These are phyloP conservation scores for Onychomys arenicola DNA, from an alignment of 2,797 vertebrate species.

Conservation along the genomic window DNA sequence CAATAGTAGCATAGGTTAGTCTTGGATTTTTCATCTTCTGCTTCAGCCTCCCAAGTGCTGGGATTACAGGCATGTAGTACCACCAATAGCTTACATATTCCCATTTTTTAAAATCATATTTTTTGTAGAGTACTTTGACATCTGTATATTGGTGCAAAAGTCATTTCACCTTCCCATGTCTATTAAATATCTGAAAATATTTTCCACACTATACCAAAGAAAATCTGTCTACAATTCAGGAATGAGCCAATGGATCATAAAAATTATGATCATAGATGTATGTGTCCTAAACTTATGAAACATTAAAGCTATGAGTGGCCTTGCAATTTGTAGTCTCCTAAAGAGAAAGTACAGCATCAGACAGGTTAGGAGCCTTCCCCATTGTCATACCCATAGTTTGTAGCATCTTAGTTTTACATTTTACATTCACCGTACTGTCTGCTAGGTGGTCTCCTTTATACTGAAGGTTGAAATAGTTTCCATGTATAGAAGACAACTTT, in stretches of 20 bases:
- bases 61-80: neutral
- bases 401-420: neutral
- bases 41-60: neutral
- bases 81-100: neutral
- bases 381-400: neutral
- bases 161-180: neutral
- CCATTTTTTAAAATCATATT: conserved; percentile 1
- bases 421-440: neutral
- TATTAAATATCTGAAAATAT: neutral
- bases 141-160: conserved; percentile 38
- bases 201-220: conserved; percentile 2
- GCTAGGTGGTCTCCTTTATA: neutral
- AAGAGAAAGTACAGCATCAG: neutral
- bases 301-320: neutral
- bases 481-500: neutral
- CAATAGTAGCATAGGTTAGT: neutral
- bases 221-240: neutral
- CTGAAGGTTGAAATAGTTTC: neutral
- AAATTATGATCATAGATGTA: neutral
- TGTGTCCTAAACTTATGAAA: neutral
- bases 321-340: neutral
- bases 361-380: neutral
- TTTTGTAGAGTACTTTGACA: conserved; percentile 6
- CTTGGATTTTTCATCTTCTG: neutral
- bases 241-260: neutral